Conservation (phyloP, 2,113 vertebrate genomes). For the Eolophus roseicapilla region DNA sequence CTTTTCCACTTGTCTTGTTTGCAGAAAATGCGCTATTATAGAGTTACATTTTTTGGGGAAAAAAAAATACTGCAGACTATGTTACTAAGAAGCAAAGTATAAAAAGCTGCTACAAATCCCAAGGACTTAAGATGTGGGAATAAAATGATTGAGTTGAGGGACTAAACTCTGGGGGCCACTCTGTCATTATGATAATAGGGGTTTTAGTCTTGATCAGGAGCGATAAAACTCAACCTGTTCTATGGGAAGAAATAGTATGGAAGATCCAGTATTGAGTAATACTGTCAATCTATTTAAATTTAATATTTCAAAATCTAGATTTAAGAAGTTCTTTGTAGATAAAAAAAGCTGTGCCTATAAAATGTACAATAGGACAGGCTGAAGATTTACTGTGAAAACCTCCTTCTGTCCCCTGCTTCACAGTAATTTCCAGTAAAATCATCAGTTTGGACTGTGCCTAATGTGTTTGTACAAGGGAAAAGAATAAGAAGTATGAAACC, state of each 20-base stretch:
- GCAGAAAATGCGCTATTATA: neutral
- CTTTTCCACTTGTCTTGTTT: neutral
- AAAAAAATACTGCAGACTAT: neutral
- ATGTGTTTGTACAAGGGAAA: neutral
- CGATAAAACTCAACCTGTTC: neutral
- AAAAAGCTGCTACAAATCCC: neutral
- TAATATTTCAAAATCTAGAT: neutral
- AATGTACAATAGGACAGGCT: fast-evolving
- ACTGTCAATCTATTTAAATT: neutral
- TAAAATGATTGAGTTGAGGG: neutral
- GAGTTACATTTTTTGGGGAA: neutral
- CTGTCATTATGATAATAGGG: neutral
- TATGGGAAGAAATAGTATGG: neutral
- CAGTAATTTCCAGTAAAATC: neutral
- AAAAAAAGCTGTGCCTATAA: neutral
- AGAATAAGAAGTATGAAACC: neutral
- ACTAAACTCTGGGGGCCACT: neutral
- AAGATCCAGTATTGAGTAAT: neutral
- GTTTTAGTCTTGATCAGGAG: neutral
- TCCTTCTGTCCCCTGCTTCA: neutral
- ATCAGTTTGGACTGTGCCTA: neutral
- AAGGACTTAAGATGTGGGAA: neutral
- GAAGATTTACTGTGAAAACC: neutral
- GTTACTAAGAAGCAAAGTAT: neutral
- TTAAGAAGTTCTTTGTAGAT: neutral